These are phyloP conservation scores for Sebastolobus alascanus DNA, from an alignment of 2,797 vertebrate genomes.

Conservation along the genomic window DNA sequence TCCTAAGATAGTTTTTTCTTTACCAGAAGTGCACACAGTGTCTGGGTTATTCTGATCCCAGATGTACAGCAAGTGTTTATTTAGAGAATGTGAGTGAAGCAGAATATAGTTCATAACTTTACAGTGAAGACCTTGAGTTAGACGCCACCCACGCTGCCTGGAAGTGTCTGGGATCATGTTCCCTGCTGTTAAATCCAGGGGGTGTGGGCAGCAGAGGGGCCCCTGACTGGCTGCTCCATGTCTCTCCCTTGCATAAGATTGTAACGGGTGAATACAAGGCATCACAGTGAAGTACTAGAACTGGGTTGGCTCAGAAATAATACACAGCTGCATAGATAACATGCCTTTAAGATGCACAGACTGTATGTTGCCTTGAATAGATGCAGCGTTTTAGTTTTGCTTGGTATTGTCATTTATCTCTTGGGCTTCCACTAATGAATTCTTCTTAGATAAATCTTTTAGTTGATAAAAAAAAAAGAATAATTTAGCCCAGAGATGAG, in stretches of 20 bases:
- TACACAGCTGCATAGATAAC: conserved; percentile 30
- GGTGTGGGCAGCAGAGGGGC: conserved; percentile 41
- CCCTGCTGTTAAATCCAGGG: conserved; percentile 42
- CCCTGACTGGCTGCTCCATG: conserved; percentile 54
- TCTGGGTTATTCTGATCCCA: neutral
- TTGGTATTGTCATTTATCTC: neutral
- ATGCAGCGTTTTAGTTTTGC: neutral
- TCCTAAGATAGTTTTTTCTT: neutral
- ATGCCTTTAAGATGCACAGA: neutral
- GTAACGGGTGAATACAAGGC: conserved; percentile 14
- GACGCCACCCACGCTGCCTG: conserved; percentile 42
- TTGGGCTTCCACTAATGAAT: neutral
- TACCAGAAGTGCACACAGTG: neutral
- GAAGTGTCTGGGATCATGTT: conserved; percentile 54
- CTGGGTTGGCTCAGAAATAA: conserved; percentile 14
- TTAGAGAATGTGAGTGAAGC: conserved; percentile 19
- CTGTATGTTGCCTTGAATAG: neutral
- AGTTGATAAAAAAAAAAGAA: neutral
- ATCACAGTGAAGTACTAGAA: conserved; percentile 10
- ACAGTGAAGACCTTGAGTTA: conserved; percentile 26
- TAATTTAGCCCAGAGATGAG: neutral
- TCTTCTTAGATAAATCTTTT: neutral
- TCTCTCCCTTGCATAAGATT: neutral
- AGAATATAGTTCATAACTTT: conserved; percentile 25
- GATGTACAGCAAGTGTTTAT: conserved; percentile 18